Base-by-base conservation (phyloP, 2,797 vertebrate genomes). In the Tiaroga cobitis region DNA sequence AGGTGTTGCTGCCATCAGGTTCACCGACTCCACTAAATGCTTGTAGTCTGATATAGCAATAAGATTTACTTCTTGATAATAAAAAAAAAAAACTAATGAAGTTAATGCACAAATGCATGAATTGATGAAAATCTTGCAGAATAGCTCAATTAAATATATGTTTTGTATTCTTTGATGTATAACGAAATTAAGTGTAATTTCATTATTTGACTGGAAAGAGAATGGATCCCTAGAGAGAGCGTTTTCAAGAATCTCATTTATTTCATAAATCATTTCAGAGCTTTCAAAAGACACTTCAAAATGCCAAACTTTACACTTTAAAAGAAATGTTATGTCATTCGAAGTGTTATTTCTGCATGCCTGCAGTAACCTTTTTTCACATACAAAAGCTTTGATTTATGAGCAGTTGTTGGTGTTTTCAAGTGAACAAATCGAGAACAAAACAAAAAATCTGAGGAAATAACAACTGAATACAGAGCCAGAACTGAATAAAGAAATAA, bases 201-300 rank as follows among this genome's bases (percentile, higher is more conserved):
- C 32, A 51, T 54, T 54, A 26, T 39, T 18, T 81, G 29, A 43
- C 56, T 29, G 56, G 37, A 26, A 81, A 81, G 65, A 81, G 29
- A 18, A 68, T 80, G 2, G 3, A 68, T 37, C 11, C 21, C 19
- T 4, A 67, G 46, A 69, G 19, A 51, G 10, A 69, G 43, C 4
- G 19, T 51, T 69, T 80, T 67, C 24, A 29, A 63, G n/a, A 78
- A 78, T 78, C 37, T 29, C n/a, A 78, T 32, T 54, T 69, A 78
- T 32, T 54, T 69, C 21, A 54, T 81, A 69, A 54, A 69, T 81
- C 8, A 70, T 81, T 70, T 69, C 34, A 39, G 49, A 70, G 80
- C 46, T 54, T 49, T 70, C 46, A 56, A 56, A 81, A 81, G 46
- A 18, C 13, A 37, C 65, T 51, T 81, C 21, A 51, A 49, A 51